Conservation (phyloP, 2,113 vertebrate species). For the Microcebus jonahi region DNA sequence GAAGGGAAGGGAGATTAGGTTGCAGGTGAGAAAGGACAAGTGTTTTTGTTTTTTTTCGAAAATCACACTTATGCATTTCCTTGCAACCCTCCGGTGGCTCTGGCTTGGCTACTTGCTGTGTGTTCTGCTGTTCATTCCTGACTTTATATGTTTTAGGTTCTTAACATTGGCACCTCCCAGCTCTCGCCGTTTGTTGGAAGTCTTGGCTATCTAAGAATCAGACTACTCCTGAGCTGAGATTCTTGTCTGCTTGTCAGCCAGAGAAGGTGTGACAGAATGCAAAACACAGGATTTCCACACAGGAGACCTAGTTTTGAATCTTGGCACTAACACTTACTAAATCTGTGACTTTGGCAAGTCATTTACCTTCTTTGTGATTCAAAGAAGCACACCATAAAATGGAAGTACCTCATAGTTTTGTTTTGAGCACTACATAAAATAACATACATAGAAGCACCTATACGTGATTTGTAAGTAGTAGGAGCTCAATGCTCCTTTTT, state of each 20-base stretch:
- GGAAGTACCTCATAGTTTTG: neutral
- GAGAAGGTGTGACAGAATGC: neutral
- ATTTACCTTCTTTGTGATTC: constrained; percentile 3
- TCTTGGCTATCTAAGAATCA: neutral
- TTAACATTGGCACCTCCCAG: neutral
- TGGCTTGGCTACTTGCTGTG: neutral
- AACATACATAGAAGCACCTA: neutral
- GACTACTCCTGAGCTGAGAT: neutral
- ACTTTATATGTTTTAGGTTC: neutral
- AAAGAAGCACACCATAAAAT: neutral
- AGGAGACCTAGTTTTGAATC: constrained; percentile 15
- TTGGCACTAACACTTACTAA: neutral
- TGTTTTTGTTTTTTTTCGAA: neutral
- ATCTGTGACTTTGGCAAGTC: neutral
- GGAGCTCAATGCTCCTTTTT: neutral
- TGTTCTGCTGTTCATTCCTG: neutral
- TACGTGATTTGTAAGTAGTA: neutral
- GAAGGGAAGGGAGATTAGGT: neutral
- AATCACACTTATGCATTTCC: neutral
- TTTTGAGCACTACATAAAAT: neutral
- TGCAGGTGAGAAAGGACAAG: neutral
- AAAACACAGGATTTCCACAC: neutral
- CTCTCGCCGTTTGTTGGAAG: neutral
- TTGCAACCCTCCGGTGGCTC: rapidly evolving
- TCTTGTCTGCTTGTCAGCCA: neutral